Percentiles rank a stretch among this genome's conserved stretches.
Evolutionary conservation across 2,113 vertebrate species (phyloP).

Genomic region (Baryphthengus martii): DNA sequence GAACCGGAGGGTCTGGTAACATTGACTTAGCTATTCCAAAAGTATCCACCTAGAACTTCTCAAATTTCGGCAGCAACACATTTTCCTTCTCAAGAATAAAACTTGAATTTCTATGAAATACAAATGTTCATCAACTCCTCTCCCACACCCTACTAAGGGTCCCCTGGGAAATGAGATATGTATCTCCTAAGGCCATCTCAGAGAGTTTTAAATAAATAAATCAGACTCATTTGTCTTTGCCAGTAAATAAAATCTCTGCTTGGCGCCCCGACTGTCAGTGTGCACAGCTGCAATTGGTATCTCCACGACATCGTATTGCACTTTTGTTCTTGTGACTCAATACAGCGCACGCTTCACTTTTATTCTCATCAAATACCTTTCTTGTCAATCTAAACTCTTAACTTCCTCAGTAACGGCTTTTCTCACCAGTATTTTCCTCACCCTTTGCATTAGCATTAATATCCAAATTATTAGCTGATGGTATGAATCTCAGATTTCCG

Average conservation of each 20-base stretch:
- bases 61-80: not conserved
- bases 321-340: not conserved
- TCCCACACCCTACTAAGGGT: not conserved
- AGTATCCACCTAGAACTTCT: not conserved
- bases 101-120: not conserved
- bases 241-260: not conserved
- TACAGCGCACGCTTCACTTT: not conserved
- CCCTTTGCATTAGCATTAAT: not conserved
- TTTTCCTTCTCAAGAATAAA: not conserved
- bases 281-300: not conserved
- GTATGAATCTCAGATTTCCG: not conserved
- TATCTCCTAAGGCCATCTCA: not conserved
- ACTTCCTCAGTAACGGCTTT: not conserved
- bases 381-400: not conserved
- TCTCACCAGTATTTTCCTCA: not conserved
- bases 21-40: not conserved
- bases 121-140: not conserved
- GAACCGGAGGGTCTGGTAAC: not conserved
- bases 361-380: not conserved
- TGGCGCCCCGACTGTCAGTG: not conserved
- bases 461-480: not conserved
- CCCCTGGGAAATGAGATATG: not conserved
- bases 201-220: conserved; percentile 26
- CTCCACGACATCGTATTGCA: not conserved
- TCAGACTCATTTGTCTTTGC: conserved; percentile 22